These are phyloP conservation scores for Pipistrellus pygmaeus DNA, from an alignment of 2,797 vertebrate species.

Conservation along the genomic window DNA sequence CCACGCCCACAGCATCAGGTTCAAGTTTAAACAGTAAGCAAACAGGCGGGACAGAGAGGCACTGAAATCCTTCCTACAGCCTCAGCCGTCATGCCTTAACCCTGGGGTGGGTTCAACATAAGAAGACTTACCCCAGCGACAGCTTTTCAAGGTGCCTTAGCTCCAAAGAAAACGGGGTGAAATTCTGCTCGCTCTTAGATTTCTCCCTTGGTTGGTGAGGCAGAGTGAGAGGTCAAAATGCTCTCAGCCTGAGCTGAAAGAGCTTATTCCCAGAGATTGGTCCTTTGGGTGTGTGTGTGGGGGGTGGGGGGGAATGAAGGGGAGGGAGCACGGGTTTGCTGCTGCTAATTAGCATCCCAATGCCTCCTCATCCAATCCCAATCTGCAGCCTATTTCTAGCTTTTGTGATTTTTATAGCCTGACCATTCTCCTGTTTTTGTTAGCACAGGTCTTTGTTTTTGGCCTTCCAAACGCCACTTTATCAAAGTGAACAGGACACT, in stretches of 20 bases:
- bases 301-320: not conserved
- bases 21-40: not conserved
- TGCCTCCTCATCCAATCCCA: not conserved
- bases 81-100: not conserved
- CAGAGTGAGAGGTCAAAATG: not conserved
- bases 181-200: not conserved
- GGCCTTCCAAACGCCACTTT: not conserved
- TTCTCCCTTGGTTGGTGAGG: not conserved
- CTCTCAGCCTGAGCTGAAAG: not conserved
- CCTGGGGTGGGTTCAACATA: not conserved
- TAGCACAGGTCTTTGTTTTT: not conserved
- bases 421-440: conserved; percentile 26
- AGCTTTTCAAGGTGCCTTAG: not conserved
- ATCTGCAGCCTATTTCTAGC: not conserved
- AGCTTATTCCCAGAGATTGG: not conserved
- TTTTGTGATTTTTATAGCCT: conserved; percentile 62
- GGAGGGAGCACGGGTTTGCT: not conserved
- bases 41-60: not conserved
- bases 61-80: not conserved
- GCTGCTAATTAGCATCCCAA: conserved; percentile 42
- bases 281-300: not conserved
- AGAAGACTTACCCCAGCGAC: conserved; percentile 43
- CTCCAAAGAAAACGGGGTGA: not conserved
- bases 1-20: not conserved
- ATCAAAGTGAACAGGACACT: not conserved